Conservation (phyloP, 2,888 invertebrate species). For the Andrena marginata region DNA sequence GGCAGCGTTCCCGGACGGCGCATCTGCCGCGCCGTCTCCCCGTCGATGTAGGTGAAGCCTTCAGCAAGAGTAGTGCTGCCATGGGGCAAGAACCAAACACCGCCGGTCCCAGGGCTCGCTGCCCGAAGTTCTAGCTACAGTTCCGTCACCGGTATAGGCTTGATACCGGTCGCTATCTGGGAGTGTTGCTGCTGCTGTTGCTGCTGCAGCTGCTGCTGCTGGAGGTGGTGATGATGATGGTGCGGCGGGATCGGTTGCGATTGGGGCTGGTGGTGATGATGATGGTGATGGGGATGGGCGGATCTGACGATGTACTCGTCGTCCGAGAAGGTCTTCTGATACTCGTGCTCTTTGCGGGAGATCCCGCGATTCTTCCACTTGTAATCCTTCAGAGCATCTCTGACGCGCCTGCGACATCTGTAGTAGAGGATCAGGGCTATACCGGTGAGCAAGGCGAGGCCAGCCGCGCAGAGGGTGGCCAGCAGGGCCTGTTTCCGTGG, state of each 20-base stretch:
- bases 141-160: slow-evolving; percentile 95
- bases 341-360: slow-evolving; percentile 93
- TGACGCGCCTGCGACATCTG: slow-evolving; percentile 92
- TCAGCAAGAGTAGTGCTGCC: slow-evolving; percentile 89
- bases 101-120: slow-evolving; percentile 89
- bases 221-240: slow-evolving; percentile 78
- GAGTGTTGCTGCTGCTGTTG: slow-evolving; percentile 85
- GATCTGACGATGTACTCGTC: slow-evolving; percentile 93
- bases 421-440: slow-evolving; percentile 90
- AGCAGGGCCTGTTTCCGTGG: slow-evolving; percentile 93
- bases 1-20: slow-evolving; percentile 84
- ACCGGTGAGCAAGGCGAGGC: slow-evolving; percentile 90
- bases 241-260: slow-evolving; percentile 85
- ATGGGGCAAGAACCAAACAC: slow-evolving; percentile 91
- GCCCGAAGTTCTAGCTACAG: slow-evolving; percentile 98
- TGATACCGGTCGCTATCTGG: slow-evolving; percentile 83
- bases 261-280: slow-evolving; percentile 83
- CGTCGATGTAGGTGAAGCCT: slow-evolving; percentile 92
- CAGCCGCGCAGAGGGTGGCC: slow-evolving; percentile 91
- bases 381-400: slow-evolving; percentile 93
- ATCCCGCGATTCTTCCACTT: slow-evolving; percentile 91
- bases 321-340: slow-evolving; percentile 95
- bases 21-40: slow-evolving; percentile 88
- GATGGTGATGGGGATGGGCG: slow-evolving; percentile 87
- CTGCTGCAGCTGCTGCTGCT: slow-evolving; percentile 82